Evolutionary conservation across 1,140 invertebrate genomes (phyloP).

Genomic region (Pentalonia nigronervosa): DNA sequence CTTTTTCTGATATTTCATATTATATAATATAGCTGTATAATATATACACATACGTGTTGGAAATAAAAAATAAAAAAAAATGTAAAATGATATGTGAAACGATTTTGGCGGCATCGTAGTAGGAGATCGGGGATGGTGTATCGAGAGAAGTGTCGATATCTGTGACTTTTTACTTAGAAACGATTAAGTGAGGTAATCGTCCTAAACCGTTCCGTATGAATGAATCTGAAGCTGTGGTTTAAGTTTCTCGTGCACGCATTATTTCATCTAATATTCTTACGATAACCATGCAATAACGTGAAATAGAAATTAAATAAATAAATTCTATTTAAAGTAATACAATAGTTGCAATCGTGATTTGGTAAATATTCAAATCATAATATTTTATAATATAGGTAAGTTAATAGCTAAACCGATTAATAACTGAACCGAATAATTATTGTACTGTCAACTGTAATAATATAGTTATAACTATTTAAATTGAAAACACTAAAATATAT

Average conservation of each 20-base stretch:
- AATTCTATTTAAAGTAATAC: too few relatives aligned
- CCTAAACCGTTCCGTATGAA: neutral
- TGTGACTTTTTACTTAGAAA: neutral
- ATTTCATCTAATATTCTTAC: neutral
- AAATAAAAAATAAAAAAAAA: slow-evolving; percentile 14
- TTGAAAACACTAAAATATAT: too few relatives aligned
- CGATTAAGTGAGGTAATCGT: neutral
- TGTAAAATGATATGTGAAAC: neutral
- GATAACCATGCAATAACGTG: neutral
- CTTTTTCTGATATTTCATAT: neutral
- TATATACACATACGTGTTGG: neutral
- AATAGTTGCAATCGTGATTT: too few relatives aligned
- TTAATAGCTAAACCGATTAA: neutral
- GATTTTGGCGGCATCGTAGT: too few relatives aligned
- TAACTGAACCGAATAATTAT: too few relatives aligned
- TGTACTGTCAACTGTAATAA: too few relatives aligned
- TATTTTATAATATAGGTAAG: too few relatives aligned
- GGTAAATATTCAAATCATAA: too few relatives aligned
- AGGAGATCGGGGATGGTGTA: too few relatives aligned
- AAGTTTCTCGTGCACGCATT: neutral
- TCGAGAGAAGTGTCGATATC: neutral
- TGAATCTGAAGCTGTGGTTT: neutral
- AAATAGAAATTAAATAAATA: neutral
- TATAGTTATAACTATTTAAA: too few relatives aligned
- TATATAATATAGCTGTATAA: neutral